phyloP scores from a whole-genome alignment of 2,888 invertebrate genomes.

The Hololepta plana region DNA sequence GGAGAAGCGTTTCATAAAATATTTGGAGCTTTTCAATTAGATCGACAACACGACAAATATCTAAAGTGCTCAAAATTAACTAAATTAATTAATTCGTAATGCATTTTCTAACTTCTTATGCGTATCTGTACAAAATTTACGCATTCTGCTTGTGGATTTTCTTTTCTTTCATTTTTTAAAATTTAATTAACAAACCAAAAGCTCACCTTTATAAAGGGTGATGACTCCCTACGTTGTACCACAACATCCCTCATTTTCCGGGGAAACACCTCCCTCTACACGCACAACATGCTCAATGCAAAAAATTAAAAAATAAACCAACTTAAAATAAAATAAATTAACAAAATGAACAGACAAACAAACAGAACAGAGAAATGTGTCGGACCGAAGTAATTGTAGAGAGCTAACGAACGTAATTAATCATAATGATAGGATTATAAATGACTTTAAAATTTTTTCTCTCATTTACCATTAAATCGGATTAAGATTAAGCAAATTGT shows the following conservation, averaged over 20 bases:
- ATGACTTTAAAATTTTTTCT: no score
- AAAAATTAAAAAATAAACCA: slow-evolving; percentile 15
- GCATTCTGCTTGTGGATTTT: background rate
- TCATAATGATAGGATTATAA: no score
- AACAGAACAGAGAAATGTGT: slow-evolving; percentile 32
- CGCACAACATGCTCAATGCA: slow-evolving; percentile 26
- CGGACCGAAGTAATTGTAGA: no score
- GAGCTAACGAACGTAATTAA: no score
- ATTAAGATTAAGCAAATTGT: no score
- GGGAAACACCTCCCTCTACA: slow-evolving; percentile 57
- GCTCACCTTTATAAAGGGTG: slow-evolving; percentile 20
- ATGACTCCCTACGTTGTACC: slow-evolving; percentile 23
- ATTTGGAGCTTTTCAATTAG: no score
- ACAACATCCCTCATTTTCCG: slow-evolving; percentile 69
- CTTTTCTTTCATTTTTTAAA: background rate
- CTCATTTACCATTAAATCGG: no score
- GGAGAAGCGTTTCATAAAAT: no score
- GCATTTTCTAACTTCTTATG: no score
- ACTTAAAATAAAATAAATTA: slow-evolving; percentile 21
- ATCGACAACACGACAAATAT: no score
- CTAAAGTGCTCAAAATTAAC: no score
- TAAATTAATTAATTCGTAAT: no score
- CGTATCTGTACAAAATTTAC: background rate
- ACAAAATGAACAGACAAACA: slow-evolving; percentile 34
- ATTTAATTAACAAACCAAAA: slow-evolving; percentile 6